A percentile compares a stretch with the other conserved stretches of the same genome.
Conservation (phyloP, 1,140 invertebrate species). For the Aphis craccivora region DNA sequence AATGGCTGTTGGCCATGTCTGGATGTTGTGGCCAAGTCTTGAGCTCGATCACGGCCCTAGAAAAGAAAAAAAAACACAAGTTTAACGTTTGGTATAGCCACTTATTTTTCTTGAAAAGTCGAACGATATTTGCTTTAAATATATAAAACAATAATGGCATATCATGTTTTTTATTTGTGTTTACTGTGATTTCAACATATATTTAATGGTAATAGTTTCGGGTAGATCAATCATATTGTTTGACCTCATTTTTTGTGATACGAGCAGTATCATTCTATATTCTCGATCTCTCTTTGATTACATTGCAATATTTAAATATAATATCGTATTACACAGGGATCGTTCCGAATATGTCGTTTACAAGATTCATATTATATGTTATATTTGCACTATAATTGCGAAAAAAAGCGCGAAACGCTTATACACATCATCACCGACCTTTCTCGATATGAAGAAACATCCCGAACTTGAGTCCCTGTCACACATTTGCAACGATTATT, state of each 20-base stretch:
- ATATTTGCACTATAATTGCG: neutral
- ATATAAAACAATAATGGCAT: neutral
- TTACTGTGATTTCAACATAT: neutral
- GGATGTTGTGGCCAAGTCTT: constrained; percentile 88
- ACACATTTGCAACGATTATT: constrained; percentile 60
- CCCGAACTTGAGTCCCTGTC: constrained; percentile 61
- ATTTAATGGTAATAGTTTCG: neutral
- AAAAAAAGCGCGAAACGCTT: neutral
- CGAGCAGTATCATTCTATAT: neutral
- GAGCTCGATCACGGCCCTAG: constrained; percentile 83
- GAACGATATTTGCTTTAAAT: neutral
- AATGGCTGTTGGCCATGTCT: constrained; percentile 65
- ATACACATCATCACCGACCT: constrained; percentile 59
- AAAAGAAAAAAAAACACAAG: constrained; percentile 65
- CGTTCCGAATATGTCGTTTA: neutral
- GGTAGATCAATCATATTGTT: neutral
- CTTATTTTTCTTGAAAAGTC: neutral
- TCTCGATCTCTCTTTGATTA: neutral
- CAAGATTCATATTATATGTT: neutral
- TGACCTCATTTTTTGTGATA: neutral
- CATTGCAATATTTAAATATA: neutral
- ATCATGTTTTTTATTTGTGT: neutral
- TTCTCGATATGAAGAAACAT: constrained; percentile 62
- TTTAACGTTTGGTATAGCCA: neutral
- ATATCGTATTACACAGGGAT: no score